phyloP scores from a whole-genome alignment of 2,888 invertebrate genomes.

The Erebia epiphron region DNA sequence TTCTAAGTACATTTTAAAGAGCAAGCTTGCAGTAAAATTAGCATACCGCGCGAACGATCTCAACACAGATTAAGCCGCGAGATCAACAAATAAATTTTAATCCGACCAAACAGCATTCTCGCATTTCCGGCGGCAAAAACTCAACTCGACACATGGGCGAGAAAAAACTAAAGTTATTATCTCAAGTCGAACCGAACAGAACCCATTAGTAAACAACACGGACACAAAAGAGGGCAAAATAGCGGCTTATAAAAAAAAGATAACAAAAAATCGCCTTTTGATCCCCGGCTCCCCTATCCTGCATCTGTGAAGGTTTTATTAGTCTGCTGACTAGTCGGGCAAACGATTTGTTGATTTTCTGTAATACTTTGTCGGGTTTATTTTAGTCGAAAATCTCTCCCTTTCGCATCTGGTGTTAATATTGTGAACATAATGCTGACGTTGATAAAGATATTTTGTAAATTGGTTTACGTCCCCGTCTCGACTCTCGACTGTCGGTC shows the following conservation, averaged over 20 bases:
- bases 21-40: background rate
- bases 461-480: background rate
- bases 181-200: constrained; percentile 82
- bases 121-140: constrained; percentile 80
- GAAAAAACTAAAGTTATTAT: constrained; percentile 81
- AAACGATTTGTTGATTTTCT: constrained; percentile 55
- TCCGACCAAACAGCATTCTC: constrained; percentile 74
- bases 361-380: constrained; percentile 45
- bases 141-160: constrained; percentile 74
- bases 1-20: constrained; percentile 5
- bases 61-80: constrained; percentile 69
- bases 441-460: constrained; percentile 1
- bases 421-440: background rate
- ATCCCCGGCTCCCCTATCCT: constrained; percentile 74
- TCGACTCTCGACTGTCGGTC: background rate
- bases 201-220: constrained; percentile 83
- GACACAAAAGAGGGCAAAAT: constrained; percentile 80
- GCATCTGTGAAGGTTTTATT: constrained; percentile 77
- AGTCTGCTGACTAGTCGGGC: constrained; percentile 69
- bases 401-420: constrained; percentile 17
- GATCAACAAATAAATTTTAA: constrained; percentile 81
- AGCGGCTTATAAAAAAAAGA: constrained; percentile 71
- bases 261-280: constrained; percentile 80
- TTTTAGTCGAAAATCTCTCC: constrained; percentile 34
- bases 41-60: background rate